phyloP scores from a whole-genome alignment of 2,888 invertebrate species.

The Oligia latruncula region DNA sequence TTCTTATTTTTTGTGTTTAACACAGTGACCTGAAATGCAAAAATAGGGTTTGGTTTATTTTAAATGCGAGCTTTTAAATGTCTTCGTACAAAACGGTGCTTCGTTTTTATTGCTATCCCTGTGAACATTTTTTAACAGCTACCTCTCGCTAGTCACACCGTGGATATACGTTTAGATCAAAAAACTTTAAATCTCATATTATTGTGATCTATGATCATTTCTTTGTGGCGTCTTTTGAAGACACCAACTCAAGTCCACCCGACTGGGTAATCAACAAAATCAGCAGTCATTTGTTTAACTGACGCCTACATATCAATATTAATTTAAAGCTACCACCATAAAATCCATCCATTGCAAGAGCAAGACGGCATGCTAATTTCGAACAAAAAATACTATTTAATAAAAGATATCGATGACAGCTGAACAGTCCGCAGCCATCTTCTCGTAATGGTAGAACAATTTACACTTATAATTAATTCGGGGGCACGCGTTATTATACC shows the following conservation, averaged over 20 bases:
- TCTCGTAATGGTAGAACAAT: slow-evolving; percentile 43
- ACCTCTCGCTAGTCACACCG: background rate
- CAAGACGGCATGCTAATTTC: slow-evolving; percentile 1
- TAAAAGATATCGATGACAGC: slow-evolving; percentile 36
- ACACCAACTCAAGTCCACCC: background rate
- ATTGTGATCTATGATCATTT: background rate
- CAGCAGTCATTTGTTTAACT: background rate
- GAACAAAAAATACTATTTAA: slow-evolving; percentile 19
- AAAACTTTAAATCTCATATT: too few relatives aligned
- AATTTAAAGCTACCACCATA: background rate
- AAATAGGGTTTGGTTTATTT: background rate
- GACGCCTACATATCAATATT: background rate
- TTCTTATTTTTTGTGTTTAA: slow-evolving; percentile 32
- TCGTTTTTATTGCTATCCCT: slow-evolving; percentile 6
- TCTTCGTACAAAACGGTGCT: background rate
- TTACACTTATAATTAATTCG: slow-evolving; percentile 62
- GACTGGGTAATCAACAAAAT: background rate
- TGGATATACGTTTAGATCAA: background rate
- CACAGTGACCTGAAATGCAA: slow-evolving; percentile 15
- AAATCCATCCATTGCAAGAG: background rate
- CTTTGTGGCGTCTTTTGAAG: background rate
- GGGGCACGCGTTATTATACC: slow-evolving; percentile 59
- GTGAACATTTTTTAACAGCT: background rate
- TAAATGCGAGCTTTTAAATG: slow-evolving; percentile 20
- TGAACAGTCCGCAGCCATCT: slow-evolving; percentile 23